A percentile compares a stretch with the other conserved stretches of the same genome.
phyloP scores from a whole-genome alignment of 2,888 invertebrate species.

The Scaeva pyrastri region DNA sequence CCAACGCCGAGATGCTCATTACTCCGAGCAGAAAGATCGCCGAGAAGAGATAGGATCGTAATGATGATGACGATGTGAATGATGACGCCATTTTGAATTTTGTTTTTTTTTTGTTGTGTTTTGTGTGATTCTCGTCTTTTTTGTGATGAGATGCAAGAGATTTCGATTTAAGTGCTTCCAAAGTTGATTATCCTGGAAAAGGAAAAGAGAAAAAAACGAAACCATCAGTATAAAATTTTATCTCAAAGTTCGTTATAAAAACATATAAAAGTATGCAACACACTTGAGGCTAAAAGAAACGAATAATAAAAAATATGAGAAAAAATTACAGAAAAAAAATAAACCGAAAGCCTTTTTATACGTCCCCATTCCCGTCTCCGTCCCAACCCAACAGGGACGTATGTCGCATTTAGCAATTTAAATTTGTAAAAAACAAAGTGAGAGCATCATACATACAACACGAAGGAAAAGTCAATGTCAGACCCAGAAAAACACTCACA shows the following conservation, averaged over 20 bases:
- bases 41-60: slow-evolving; percentile 62
- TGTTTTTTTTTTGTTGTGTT: slow-evolving; percentile 3
- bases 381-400: slow-evolving; percentile 35
- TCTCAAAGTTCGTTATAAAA: slow-evolving; percentile 35
- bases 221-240: slow-evolving; percentile 39
- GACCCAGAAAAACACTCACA: slow-evolving; percentile 19
- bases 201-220: slow-evolving; percentile 24
- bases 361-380: no score
- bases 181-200: slow-evolving; percentile 64
- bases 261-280: slow-evolving; percentile 46
- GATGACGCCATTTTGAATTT: slow-evolving; percentile 57
- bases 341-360: slow-evolving; percentile 42
- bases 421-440: slow-evolving; percentile 39
- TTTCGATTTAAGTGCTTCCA: slow-evolving; percentile 30
- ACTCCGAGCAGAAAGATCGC: slow-evolving; percentile 68
- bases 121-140: not conserved
- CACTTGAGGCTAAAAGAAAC: slow-evolving; percentile 22
- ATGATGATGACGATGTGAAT: slow-evolving; percentile 70
- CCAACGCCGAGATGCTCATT: slow-evolving; percentile 82
- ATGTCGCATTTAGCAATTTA: slow-evolving; percentile 67
- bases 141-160: slow-evolving; percentile 38
- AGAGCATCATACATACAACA: not conserved
- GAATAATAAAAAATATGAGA: not conserved
- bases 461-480: slow-evolving; percentile 56
- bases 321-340: not conserved